Evolutionary conservation across 2,113 vertebrate species (phyloP).

Genomic region (Campylomormyrus numenius): DNA sequence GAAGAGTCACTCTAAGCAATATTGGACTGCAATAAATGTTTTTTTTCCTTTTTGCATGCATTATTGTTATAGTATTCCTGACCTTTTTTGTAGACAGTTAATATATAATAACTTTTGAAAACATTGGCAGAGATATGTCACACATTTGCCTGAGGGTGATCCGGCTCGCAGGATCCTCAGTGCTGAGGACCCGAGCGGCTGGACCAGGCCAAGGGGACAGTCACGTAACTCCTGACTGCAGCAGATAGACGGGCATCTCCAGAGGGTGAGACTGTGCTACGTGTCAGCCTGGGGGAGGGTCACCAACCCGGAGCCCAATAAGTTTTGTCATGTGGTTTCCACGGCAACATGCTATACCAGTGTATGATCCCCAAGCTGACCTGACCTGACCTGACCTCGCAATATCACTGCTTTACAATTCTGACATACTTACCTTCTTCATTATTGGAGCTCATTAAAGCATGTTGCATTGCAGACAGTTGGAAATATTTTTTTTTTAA

Average conservation of each 20-base stretch:
- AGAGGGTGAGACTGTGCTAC: neutral
- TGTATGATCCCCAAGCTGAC: neutral
- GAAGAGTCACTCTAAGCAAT: neutral
- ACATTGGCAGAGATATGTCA: neutral
- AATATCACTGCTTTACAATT: neutral
- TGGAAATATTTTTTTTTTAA: constrained; percentile 19
- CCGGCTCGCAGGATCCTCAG: neutral
- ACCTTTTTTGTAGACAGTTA: neutral
- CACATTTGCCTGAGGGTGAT: neutral
- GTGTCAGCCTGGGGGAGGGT: neutral
- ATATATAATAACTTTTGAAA: neutral
- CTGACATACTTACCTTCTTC: neutral
- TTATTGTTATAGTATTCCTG: neutral
- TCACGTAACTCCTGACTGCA: neutral
- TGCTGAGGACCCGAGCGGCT: neutral
- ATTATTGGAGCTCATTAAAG: constrained; percentile 20
- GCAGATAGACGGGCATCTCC: neutral
- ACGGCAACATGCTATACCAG: neutral
- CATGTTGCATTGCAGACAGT: constrained; percentile 30
- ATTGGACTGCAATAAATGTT: neutral
- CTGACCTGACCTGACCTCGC: neutral
- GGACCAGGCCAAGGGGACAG: neutral
- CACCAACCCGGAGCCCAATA: neutral
- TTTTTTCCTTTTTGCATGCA: neutral
- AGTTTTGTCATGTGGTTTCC: neutral